A percentile compares a stretch with the other conserved stretches of the same genome.
phyloP scores from a whole-genome alignment of 2,797 vertebrate genomes.

The Clarias platycephalus region DNA sequence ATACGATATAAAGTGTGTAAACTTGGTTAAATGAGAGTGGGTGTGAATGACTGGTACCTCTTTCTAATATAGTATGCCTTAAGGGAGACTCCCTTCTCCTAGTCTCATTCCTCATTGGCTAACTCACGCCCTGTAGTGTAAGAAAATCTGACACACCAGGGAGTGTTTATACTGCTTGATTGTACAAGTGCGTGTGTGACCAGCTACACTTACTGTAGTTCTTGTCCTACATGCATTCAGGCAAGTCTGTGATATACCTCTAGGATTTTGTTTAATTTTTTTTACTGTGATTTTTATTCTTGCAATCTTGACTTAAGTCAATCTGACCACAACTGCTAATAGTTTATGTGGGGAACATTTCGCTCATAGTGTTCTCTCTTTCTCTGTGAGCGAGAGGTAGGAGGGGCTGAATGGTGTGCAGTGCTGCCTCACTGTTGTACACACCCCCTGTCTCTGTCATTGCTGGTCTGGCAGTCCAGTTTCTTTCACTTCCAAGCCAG shows the following conservation, averaged over 20 bases:
- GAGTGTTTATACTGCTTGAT: slow-evolving; percentile 58
- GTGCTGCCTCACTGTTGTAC: slow-evolving; percentile 60
- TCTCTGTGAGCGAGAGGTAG: slow-evolving; percentile 68
- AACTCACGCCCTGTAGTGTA: slow-evolving; percentile 51
- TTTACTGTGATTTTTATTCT: slow-evolving; percentile 31
- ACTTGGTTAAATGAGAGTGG: slow-evolving; percentile 52
- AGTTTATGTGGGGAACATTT: slow-evolving; percentile 60
- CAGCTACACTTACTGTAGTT: slow-evolving; percentile 53
- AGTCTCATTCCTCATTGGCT: slow-evolving; percentile 59
- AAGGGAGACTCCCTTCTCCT: slow-evolving; percentile 58
- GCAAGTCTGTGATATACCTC: slow-evolving; percentile 54
- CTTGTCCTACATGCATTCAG: slow-evolving; percentile 65
- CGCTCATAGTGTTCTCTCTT: slow-evolving; percentile 65
- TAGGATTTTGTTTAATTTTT: slow-evolving; percentile 29
- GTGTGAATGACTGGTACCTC: slow-evolving; percentile 47
- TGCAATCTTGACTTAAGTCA: slow-evolving; percentile 29
- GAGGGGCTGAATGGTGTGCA: slow-evolving; percentile 72
- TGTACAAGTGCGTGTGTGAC: slow-evolving; percentile 55
- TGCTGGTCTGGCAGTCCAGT: slow-evolving; percentile 74
- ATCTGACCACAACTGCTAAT: slow-evolving; percentile 48
- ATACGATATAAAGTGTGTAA: slow-evolving; percentile 66
- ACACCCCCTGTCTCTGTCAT: slow-evolving; percentile 78
- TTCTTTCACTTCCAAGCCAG: slow-evolving; percentile 74
- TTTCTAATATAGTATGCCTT: slow-evolving; percentile 52
- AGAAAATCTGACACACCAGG: slow-evolving; percentile 46